Conservation (phyloP, 2,797 vertebrate genomes). For the Sarcophilus harrisii region DNA sequence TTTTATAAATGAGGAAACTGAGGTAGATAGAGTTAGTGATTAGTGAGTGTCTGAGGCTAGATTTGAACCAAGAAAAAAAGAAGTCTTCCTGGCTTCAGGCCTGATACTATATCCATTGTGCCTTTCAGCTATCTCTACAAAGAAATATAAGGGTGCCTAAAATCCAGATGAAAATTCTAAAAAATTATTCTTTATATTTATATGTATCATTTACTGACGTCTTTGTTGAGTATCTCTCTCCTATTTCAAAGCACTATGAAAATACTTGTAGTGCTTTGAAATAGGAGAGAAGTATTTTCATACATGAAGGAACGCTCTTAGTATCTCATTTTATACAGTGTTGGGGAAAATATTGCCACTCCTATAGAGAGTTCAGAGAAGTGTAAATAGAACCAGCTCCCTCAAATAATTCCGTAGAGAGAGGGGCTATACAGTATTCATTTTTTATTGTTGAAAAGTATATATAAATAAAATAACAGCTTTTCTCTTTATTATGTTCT, state of each 20-base stretch:
- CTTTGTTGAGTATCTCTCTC: not conserved
- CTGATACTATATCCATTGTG: not conserved
- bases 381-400: conserved; percentile 69
- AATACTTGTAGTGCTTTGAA: no score
- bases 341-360: not conserved
- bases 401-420: not conserved
- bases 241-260: not conserved
- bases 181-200: not conserved
- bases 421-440: not conserved
- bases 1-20: not conserved
- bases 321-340: not conserved
- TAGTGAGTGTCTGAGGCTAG: not conserved
- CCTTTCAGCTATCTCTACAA: not conserved
- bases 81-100: not conserved
- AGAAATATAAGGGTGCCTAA: not conserved
- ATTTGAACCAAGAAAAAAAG: not conserved
- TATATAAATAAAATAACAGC: conserved; percentile 2
- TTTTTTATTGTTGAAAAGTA: conserved; percentile 40
- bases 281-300: not conserved
- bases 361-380: conserved; percentile 69
- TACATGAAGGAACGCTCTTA: not conserved
- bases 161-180: not conserved
- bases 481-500: conserved; percentile 51
- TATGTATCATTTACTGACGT: not conserved
- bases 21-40: not conserved